Evolutionary conservation across 2,797 vertebrate genomes (phyloP).

Genomic region (Caiman crocodilus): DNA sequence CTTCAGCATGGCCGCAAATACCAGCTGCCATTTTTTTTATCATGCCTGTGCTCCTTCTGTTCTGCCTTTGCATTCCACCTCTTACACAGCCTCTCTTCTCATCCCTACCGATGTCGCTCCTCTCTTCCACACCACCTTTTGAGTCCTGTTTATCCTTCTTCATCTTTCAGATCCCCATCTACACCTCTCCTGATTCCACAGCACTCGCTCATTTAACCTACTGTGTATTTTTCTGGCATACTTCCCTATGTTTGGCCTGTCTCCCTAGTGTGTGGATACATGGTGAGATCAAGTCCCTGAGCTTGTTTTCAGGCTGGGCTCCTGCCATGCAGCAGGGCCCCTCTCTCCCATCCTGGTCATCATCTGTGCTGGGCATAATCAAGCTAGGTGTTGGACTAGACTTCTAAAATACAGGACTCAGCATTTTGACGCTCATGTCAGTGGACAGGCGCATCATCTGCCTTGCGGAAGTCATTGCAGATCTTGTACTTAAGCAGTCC

Average conservation of each 20-base stretch:
- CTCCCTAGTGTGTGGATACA: neutral
- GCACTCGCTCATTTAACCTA: neutral
- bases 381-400: neutral
- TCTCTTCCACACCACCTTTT: neutral
- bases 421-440: neutral
- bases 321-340: neutral
- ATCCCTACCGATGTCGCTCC: too few relatives aligned
- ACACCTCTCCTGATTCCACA: neutral
- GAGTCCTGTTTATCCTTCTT: neutral
- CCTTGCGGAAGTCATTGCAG: neutral
- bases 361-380: neutral
- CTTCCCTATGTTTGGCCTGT: neutral
- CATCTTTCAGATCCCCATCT: neutral
- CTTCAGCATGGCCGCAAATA: neutral
- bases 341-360: neutral
- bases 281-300: neutral
- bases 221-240: too few relatives aligned
- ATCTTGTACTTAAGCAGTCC: neutral
- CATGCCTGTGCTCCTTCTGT: neutral
- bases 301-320: neutral
- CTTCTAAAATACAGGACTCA: neutral
- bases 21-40: neutral
- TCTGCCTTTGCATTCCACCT: neutral
- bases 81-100: too few relatives aligned
- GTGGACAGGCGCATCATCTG: neutral